These are phyloP conservation scores for Hirtodrosophila cameraria DNA, from an alignment of 2,888 invertebrate genomes.

Conservation along the genomic window DNA sequence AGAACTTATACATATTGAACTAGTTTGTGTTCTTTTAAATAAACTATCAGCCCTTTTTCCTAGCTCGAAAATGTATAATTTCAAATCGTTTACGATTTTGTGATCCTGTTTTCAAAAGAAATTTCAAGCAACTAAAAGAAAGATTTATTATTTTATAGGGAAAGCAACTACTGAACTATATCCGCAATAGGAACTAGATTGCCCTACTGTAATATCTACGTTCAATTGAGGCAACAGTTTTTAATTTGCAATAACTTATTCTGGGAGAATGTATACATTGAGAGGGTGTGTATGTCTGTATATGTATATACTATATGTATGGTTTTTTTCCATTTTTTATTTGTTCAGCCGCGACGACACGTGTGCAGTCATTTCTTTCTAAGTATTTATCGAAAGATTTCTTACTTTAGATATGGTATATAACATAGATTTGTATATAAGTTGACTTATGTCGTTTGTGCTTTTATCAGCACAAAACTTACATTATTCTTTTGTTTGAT, in stretches of 20 bases:
- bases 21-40: no score
- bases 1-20: no score
- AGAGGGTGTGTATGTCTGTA: not conserved
- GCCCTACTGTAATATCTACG: slow-evolving; percentile 4
- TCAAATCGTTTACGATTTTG: no score
- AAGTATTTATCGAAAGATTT: slow-evolving; percentile 12
- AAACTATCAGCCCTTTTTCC: no score
- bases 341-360: slow-evolving; percentile 59
- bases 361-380: slow-evolving; percentile 28
- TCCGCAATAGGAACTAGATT: no score
- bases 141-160: no score
- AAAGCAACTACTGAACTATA: no score
- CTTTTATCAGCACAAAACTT: slow-evolving; percentile 13
- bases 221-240: slow-evolving; percentile 42
- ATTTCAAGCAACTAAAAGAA: no score
- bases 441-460: not conserved
- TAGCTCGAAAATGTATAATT: not conserved
- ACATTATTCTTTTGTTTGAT: slow-evolving; percentile 3
- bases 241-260: slow-evolving; percentile 15
- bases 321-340: slow-evolving; percentile 19
- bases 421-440: not conserved
- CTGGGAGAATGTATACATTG: not conserved
- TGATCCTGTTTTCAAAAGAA: no score
- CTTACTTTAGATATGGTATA: slow-evolving; percentile 1
- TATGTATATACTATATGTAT: slow-evolving; percentile 2